Base-by-base conservation (phyloP, 1,140 invertebrate genomes). In the Zeugodacus cucurbitae region DNA sequence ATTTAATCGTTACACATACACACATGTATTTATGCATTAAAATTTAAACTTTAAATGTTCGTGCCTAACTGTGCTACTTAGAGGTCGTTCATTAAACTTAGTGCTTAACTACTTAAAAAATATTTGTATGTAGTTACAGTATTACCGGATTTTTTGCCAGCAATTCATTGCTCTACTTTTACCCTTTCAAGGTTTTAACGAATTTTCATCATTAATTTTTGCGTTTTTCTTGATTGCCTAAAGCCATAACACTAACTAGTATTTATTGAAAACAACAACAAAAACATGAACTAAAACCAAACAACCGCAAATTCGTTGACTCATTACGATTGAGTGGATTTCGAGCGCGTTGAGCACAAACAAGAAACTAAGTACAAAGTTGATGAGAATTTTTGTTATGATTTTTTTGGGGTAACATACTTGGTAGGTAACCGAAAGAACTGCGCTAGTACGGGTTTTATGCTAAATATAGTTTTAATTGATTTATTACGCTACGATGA, bases 141-240 rank as follows among this genome's bases (percentile, higher is more conserved):
- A 74, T 41, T 74, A 37, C 41, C 34, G 41, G n/a, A 82, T 48
- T 48, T 41, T 10, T 17, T 17, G 74, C n/a, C 4, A 26, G 3
- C 74, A 82, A 29, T 82, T 82, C n/a, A 82, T 48, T 82, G 74
- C 74, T 82, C 74, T 82, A 48, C 74, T 48, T 82, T 82, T 82
- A 82, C 74, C 74, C 41, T n/a, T 26, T 82, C 74, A 82, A 82
- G 22, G 74, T 29, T 82, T 82, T 82, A 74, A 37, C 14, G 20
- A 74, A 74, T 74, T 74, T 74, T 74, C 17, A 74, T 74, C 34
- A 67, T n/a, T 3, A 74, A 8, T 41, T 37, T 74, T 74, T 20
- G n/a, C 74, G 74, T 48, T 29, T 32, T 48, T 82, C 37, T 44
- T 82, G 37, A 74, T 74, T 74, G 70, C n/a, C 34, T 82, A 48